Conservation (phyloP, 2,797 vertebrate genomes). For the Xiphorhynchus erythropygius region DNA sequence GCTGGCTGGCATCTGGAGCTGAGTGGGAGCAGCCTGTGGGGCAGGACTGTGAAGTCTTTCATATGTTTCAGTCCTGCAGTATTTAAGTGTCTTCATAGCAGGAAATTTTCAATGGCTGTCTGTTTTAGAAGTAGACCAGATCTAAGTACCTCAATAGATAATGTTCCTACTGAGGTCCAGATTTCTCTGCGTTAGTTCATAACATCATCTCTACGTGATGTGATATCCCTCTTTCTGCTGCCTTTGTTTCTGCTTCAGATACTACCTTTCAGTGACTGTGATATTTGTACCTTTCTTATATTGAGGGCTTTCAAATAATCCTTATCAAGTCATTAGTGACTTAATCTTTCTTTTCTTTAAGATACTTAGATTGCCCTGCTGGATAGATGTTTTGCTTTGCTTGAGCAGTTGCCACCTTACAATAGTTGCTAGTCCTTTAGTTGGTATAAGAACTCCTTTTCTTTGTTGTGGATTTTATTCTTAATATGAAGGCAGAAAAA, state of each 20-base stretch:
- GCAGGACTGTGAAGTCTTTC: neutral
- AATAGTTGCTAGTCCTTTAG: neutral
- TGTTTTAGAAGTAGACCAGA: neutral
- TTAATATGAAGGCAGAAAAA: neutral
- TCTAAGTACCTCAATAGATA: neutral
- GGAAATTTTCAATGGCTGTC: neutral
- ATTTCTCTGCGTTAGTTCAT: neutral
- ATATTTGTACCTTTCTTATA: neutral
- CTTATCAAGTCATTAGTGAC: neutral
- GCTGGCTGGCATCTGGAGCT: neutral
- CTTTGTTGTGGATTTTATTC: neutral
- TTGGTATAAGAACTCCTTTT: neutral
- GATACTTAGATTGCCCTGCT: neutral
- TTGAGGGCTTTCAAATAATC: neutral
- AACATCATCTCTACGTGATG: neutral
- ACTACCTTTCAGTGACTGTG: neutral
- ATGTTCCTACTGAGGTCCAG: neutral
- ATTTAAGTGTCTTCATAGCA: neutral
- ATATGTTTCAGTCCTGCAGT: neutral
- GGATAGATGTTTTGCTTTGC: neutral
- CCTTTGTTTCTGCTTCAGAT: conserved; percentile 16
- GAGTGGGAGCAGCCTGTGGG: neutral
- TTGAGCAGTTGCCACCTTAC: neutral
- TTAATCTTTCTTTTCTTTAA: neutral
- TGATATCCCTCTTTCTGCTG: neutral